Evolutionary conservation across 2,888 invertebrate species (phyloP), one percentile per base, ranked within the genome.

Genomic region (Rugalucina vietnamica): DNA sequence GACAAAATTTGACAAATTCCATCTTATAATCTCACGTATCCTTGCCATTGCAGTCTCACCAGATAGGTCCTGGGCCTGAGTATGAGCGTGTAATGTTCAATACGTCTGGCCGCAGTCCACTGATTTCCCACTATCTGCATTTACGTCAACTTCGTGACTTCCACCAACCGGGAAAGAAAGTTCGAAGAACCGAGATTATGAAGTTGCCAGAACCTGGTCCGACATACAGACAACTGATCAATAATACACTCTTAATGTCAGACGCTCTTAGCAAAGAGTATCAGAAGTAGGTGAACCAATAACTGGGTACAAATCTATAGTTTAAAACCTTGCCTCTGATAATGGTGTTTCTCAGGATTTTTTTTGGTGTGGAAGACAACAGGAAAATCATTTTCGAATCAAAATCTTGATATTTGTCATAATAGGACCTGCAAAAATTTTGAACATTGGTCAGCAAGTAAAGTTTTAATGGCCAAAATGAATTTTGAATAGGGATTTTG

Each of bases 111-210:
- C 92, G 93, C 12, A 94, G 94, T 85, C 94, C 94, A 4, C 91
- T 94, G 14, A 93, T 94, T 36, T 90, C 93, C 1, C 94, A 94
- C 88, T 94, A 93, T 83, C 91, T 94, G 14, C 91, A 93, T 84
- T 91, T 93, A 91, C 89, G 91, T 72, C 91, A 93, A 73, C 90
- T 94, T 32, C 79, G 90, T 27, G 91, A 92, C 72, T 90, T 88
- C 69, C 86, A 91, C 49, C 91, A 92, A 77, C 91, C 91, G 0
- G 93, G 92, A 21, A 89, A 90, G 88, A 91, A 91, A 86, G 92
- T 94, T 29, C 84, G 92, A 24, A 82, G 94, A 37, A 94, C 93
- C 70, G 93, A 94, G 88, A 92, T 94, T 36, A 82, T 90, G 27
- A 91, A 91, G 71, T 76, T 91, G 34, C 93, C 93, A 88, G 87